Conservation (phyloP, 2,888 invertebrate genomes). For the Microctonus brassicae region DNA sequence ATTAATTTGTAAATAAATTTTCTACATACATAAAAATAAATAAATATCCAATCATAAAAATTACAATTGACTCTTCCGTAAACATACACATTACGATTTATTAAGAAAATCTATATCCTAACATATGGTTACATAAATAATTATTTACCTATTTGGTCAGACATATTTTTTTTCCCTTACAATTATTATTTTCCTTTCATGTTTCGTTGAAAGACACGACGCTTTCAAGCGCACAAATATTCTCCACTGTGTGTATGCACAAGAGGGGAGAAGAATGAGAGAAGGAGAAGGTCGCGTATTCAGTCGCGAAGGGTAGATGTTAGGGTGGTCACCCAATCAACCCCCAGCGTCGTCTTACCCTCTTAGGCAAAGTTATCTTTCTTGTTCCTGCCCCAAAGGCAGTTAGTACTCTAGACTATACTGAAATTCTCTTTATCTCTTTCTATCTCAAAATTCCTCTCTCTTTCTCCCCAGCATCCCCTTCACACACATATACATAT, state of each 20-base stretch:
- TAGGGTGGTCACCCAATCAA: constrained; percentile 67
- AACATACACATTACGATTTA: no score
- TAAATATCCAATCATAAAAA: not conserved
- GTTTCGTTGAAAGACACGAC: constrained; percentile 40
- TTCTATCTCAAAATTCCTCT: not conserved
- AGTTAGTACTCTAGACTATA: constrained; percentile 40
- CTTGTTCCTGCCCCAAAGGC: constrained; percentile 61
- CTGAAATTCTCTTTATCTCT: not conserved
- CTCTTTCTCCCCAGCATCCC: not conserved
- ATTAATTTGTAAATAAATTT: not conserved
- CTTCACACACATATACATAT: not conserved
- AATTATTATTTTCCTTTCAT: constrained; percentile 59
- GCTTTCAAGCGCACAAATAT: not conserved
- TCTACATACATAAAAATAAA: not conserved
- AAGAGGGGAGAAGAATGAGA: not conserved
- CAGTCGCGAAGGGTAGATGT: constrained; percentile 40
- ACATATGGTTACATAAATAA: not conserved
- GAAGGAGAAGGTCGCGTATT: constrained; percentile 40
- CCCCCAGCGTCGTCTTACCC: constrained; percentile 68
- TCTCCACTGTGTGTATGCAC: not conserved
- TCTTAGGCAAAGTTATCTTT: constrained; percentile 67
- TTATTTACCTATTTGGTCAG: constrained; percentile 59
- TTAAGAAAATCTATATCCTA: no score
- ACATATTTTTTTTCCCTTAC: constrained; percentile 53
- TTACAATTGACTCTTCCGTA: not conserved